Percentiles rank a stretch among this genome's conserved stretches.
These are phyloP conservation scores for Melanerpes aurifrons DNA, from an alignment of 2,113 vertebrate species.

Conservation along the genomic window DNA sequence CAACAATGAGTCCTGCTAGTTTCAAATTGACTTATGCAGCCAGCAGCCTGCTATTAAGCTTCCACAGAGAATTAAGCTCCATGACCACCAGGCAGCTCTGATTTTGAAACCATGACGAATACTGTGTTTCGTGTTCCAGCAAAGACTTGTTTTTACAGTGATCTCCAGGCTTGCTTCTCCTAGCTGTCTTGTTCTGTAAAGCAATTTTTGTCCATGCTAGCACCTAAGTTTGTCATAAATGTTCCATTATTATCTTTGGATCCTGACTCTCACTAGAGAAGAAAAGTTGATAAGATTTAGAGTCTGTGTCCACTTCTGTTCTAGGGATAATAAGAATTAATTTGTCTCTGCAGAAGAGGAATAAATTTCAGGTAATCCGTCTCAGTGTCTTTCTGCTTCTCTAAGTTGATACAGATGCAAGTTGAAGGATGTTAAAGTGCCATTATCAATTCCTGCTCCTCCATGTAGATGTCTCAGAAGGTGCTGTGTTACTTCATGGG, in stretches of 20 bases:
- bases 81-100: not conserved
- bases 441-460: not conserved
- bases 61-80: not conserved
- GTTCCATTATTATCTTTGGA: not conserved
- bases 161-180: not conserved
- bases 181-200: not conserved
- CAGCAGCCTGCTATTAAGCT: not conserved
- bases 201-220: not conserved
- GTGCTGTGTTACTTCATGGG: not conserved
- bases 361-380: not conserved
- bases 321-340: not conserved
- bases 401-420: not conserved
- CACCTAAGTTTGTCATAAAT: not conserved
- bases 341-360: not conserved
- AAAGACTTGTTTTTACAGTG: not conserved
- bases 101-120: not conserved
- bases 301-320: not conserved
- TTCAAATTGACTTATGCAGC: not conserved
- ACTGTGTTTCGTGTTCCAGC: not conserved
- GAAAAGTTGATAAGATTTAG: not conserved
- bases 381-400: not conserved
- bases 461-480: rapidly evolving
- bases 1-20: not conserved
- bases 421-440: not conserved
- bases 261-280: not conserved